Evolutionary conservation across 1,140 invertebrate genomes (phyloP).

Genomic region (Zaprionus tsacasi): DNA sequence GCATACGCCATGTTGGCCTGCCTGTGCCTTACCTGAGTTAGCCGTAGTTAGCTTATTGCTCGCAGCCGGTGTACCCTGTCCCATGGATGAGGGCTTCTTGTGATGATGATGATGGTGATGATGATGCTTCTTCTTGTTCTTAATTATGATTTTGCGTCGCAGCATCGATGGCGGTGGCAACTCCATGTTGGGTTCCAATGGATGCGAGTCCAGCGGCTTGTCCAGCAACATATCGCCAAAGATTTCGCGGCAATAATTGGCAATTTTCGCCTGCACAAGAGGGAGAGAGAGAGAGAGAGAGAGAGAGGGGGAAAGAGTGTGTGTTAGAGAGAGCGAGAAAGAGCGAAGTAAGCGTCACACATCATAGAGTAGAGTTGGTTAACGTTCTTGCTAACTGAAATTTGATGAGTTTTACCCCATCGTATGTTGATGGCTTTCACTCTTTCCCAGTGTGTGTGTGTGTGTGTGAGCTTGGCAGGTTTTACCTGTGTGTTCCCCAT

Average conservation of each 20-base stretch:
- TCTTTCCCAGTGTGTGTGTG: too few species aligned
- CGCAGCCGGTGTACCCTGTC: conserved; percentile 57
- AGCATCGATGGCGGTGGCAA: conserved; percentile 94
- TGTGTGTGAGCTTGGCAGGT: conserved; percentile 11
- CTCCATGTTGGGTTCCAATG: conserved; percentile 90
- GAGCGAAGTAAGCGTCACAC: too few species aligned
- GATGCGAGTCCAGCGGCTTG: conserved; percentile 93
- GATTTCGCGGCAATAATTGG: conserved; percentile 96
- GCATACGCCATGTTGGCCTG: conserved; percentile 28
- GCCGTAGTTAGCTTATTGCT: conserved; percentile 76
- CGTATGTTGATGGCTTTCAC: conserved; percentile 47
- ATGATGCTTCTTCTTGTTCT: conserved; percentile 99
- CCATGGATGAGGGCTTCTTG: conserved; percentile 66
- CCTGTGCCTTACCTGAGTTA: conserved; percentile 74
- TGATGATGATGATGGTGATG: conserved; percentile 90
- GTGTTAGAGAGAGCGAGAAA: not conserved
- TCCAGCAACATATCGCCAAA: conserved; percentile 98
- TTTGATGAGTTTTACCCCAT: conserved; percentile 47
- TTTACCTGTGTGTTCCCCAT: conserved; percentile 76
- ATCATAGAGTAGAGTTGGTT: conserved; percentile 12
- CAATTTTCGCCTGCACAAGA: conserved; percentile 94
- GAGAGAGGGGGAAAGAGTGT: not conserved
- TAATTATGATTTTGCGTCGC: conserved; percentile 97
- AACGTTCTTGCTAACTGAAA: conserved; percentile 58
- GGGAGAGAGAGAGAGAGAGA: not conserved